These are phyloP conservation scores for Noctua comes DNA, from an alignment of 2,888 invertebrate species.

Conservation along the genomic window DNA sequence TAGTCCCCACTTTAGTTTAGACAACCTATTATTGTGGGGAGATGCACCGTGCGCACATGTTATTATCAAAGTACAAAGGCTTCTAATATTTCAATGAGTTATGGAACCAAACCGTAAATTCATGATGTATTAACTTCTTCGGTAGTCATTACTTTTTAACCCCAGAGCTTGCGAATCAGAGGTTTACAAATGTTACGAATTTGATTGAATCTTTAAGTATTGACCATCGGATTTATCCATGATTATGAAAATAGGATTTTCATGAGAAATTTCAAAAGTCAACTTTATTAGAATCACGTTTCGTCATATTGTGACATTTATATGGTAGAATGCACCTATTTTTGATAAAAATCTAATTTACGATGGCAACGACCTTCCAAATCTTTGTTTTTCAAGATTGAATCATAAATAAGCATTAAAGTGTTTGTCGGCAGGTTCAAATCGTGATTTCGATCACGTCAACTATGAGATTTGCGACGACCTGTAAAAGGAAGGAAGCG, in stretches of 20 bases:
- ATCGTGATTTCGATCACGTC: conserved; percentile 84
- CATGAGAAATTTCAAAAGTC: background rate
- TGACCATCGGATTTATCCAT: background rate
- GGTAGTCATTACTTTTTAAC: background rate
- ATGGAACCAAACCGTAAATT: background rate
- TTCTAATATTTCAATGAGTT: background rate
- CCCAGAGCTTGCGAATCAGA: background rate
- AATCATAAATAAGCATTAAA: conserved; percentile 47
- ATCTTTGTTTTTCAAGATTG: conserved; percentile 55
- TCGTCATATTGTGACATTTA: background rate
- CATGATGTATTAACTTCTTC: background rate
- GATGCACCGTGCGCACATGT: too few species aligned
- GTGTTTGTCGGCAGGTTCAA: conserved; percentile 48
- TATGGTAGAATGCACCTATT: conserved; percentile 4
- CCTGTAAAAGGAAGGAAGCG: conserved; percentile 87
- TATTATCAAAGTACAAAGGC: background rate
- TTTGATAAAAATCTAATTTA: conserved; percentile 61
- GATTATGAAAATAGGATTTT: conserved; percentile 10
- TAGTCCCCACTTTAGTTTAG: background rate
- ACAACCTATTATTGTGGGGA: background rate
- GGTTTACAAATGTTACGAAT: background rate
- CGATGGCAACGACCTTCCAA: conserved; percentile 71
- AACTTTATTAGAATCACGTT: background rate
- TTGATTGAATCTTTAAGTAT: background rate
- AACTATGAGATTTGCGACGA: conserved; percentile 81